These are phyloP conservation scores for Atherinosoma microstoma DNA, from an alignment of 2,797 vertebrate genomes.

Conservation along the genomic window DNA sequence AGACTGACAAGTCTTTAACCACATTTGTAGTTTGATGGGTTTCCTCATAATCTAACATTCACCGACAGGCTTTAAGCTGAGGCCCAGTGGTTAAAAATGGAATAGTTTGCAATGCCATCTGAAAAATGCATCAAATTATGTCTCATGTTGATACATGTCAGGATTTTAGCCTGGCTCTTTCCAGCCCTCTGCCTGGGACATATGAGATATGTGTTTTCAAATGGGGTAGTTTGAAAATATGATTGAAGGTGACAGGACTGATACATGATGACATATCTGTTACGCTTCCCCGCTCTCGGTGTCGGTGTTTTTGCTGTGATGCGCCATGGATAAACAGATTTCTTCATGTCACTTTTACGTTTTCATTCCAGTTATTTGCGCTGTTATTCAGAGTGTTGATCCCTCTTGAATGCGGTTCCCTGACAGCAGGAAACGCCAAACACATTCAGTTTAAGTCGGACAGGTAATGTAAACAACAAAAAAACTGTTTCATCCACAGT, in stretches of 20 bases:
- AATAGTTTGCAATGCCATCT: not conserved
- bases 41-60: not conserved
- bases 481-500: slow-evolving; percentile 2
- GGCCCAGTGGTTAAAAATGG: not conserved
- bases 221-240: slow-evolving; percentile 3
- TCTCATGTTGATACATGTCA: not conserved
- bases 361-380: slow-evolving; percentile 12
- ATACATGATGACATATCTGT: not conserved
- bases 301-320: slow-evolving; percentile 4
- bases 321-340: slow-evolving; percentile 8
- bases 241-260: slow-evolving; percentile 12
- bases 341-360: slow-evolving; percentile 19
- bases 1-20: not conserved
- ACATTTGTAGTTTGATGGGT: not conserved
- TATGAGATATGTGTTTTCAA: not conserved
- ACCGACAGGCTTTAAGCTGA: not conserved
- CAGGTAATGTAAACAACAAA: slow-evolving; percentile 15
- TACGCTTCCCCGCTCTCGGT: not conserved
- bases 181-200: not conserved
- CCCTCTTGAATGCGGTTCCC: slow-evolving; percentile 26
- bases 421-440: slow-evolving; percentile 28
- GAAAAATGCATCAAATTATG: not conserved
- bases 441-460: not conserved
- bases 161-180: slow-evolving; percentile 2
- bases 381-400: slow-evolving; percentile 1